A percentile compares a stretch with the other conserved stretches of the same genome.
phyloP scores from a whole-genome alignment of 1,140 invertebrate species.

The Apocrypta bakeri region DNA sequence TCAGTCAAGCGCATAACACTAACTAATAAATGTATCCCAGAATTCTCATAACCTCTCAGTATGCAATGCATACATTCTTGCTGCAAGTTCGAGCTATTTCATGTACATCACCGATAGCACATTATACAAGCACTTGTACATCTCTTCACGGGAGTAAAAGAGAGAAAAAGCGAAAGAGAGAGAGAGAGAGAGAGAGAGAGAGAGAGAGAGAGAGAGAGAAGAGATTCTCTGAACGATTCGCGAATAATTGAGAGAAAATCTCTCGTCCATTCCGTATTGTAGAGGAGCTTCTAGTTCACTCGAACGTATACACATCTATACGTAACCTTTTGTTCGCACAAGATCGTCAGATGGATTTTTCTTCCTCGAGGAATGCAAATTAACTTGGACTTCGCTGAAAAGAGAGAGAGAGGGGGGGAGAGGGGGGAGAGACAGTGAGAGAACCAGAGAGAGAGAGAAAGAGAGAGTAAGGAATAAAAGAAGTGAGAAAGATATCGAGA shows the following conservation, averaged over 20 bases:
- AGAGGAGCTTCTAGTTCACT: neutral
- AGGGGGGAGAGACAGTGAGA: too few relatives aligned
- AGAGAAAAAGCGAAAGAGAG: neutral
- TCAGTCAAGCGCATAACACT: too few relatives aligned
- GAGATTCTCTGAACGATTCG: constrained; percentile 18
- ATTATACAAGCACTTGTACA: constrained; percentile 17
- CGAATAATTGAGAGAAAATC: constrained; percentile 41
- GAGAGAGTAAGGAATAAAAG: constrained; percentile 35
- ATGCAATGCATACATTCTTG: neutral
- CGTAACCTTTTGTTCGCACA: constrained; percentile 19
- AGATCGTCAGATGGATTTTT: constrained; percentile 35
- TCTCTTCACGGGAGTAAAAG: neutral
- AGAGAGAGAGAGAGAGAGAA: neutral
- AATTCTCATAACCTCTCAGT: too few relatives aligned
- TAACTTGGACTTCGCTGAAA: constrained; percentile 33
- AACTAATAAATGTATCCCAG: too few relatives aligned
- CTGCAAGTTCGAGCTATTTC: neutral
- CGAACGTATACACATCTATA: neutral
- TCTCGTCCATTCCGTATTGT: neutral
- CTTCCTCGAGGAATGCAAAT: constrained; percentile 37
- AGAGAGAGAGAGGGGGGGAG: neutral
- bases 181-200: neutral
- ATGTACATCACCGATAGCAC: neutral
- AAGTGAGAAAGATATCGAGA: constrained; percentile 53
- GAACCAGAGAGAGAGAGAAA: neutral